Evolutionary conservation across 2,113 vertebrate species (phyloP).

Genomic region (Periophthalmus modestus): DNA sequence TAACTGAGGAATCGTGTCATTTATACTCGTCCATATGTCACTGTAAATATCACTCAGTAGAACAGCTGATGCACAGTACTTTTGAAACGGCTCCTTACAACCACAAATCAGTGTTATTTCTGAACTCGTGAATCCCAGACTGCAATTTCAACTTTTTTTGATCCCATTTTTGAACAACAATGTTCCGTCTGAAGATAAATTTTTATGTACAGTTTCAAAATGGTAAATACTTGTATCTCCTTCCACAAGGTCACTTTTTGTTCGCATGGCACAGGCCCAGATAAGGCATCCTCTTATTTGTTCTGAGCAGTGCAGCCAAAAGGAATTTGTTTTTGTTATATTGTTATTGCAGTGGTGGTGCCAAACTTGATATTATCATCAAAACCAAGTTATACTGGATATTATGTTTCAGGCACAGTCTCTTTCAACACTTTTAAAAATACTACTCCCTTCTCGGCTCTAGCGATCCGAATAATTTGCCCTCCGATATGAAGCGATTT

Average conservation of each 20-base stretch:
- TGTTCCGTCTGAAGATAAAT: neutral
- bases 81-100: neutral
- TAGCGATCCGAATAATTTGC: too few species aligned
- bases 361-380: slow-evolving; percentile 1
- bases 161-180: neutral
- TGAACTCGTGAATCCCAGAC: neutral
- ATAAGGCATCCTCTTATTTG: neutral
- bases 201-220: neutral
- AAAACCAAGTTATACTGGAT: neutral
- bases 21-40: neutral
- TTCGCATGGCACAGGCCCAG: neutral
- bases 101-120: neutral
- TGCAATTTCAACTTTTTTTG: neutral
- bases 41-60: neutral
- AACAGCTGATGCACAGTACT: neutral
- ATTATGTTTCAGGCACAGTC: slow-evolving; percentile 1
- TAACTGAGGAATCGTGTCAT: too few species aligned
- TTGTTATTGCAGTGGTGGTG: neutral
- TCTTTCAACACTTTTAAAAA: neutral
- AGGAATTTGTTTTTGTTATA: neutral
- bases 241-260: neutral
- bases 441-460: too few species aligned
- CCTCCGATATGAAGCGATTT: neutral
- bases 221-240: neutral
- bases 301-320: slow-evolving; percentile 1